These are phyloP conservation scores for Phocides pigmalion DNA, from an alignment of 1,140 invertebrate species.

Conservation along the genomic window DNA sequence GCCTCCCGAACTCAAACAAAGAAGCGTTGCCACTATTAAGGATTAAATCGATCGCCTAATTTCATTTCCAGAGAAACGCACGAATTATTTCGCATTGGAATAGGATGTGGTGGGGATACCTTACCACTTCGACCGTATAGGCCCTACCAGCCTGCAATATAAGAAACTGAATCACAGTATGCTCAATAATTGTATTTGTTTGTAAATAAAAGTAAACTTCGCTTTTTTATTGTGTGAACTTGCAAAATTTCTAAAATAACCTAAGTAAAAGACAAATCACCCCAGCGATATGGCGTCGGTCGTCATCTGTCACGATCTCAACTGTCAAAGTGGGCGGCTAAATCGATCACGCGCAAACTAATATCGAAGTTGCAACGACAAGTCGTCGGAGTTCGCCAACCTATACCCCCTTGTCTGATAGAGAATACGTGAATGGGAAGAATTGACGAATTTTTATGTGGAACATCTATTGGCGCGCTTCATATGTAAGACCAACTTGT, in stretches of 20 bases:
- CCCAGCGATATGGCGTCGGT: conserved; percentile 56
- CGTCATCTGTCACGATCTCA: conserved; percentile 67
- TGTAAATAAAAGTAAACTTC: neutral
- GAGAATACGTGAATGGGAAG: neutral
- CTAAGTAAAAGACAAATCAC: conserved; percentile 65
- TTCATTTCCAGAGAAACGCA: too few species aligned
- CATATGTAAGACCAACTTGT: too few species aligned
- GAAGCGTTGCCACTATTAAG: too few species aligned
- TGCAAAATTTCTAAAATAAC: conserved; percentile 14
- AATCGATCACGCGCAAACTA: conserved; percentile 70
- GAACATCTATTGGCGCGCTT: too few species aligned
- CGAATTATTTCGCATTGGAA: too few species aligned
- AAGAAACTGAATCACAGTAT: neutral
- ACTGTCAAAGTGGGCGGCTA: conserved; percentile 64
- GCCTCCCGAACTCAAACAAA: too few species aligned
- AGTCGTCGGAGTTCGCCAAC: conserved; percentile 45
- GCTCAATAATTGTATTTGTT: neutral
- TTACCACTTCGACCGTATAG: too few species aligned
- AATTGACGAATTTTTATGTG: too few species aligned
- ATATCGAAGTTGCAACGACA: conserved; percentile 63
- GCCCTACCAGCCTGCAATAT: too few species aligned
- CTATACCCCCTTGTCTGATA: conserved; percentile 17
- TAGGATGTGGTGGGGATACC: too few species aligned
- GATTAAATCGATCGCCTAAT: too few species aligned
- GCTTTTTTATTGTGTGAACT: conserved; percentile 19